These are phyloP conservation scores for Machimus atricapillus DNA, from an alignment of 2,888 invertebrate species.

Conservation along the genomic window DNA sequence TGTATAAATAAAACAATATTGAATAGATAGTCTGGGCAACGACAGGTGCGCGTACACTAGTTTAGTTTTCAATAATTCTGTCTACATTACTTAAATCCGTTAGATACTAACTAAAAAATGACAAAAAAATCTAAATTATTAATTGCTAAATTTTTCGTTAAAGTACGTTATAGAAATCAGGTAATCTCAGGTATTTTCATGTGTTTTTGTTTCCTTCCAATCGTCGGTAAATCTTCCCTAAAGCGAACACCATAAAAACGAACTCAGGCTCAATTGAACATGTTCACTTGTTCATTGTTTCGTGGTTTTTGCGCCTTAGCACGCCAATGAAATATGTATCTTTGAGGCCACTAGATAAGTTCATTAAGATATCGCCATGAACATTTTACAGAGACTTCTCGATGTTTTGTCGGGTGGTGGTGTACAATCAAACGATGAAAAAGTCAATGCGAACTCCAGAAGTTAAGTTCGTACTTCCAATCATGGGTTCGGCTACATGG, in stretches of 20 bases:
- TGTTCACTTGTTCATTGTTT: conserved; percentile 34
- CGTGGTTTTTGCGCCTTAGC: conserved; percentile 14
- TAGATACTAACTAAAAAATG: neutral
- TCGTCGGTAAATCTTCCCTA: conserved; percentile 17
- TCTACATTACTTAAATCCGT: neutral
- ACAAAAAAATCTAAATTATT: neutral
- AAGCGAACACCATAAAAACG: neutral
- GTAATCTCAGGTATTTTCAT: neutral
- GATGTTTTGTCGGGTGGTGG: neutral
- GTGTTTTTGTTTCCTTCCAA: neutral
- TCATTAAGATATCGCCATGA: conserved; percentile 35
- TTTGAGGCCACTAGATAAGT: conserved; percentile 36
- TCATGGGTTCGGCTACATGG: neutral
- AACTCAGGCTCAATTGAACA: conserved; percentile 10
- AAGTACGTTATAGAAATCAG: neutral
- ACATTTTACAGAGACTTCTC: conserved; percentile 10
- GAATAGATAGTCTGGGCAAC: too few species aligned
- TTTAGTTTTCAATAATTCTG: too few species aligned
- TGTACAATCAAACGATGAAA: conserved; percentile 2
- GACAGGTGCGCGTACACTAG: too few species aligned
- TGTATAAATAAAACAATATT: too few species aligned
- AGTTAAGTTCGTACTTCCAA: neutral
- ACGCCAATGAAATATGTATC: conserved; percentile 34
- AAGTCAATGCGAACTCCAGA: neutral
- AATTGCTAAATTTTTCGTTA: neutral